A percentile compares a stretch with the other conserved stretches of the same genome.
These are phyloP conservation scores for Carassius auratus DNA, from an alignment of 2,113 vertebrate genomes.

Conservation along the genomic window DNA sequence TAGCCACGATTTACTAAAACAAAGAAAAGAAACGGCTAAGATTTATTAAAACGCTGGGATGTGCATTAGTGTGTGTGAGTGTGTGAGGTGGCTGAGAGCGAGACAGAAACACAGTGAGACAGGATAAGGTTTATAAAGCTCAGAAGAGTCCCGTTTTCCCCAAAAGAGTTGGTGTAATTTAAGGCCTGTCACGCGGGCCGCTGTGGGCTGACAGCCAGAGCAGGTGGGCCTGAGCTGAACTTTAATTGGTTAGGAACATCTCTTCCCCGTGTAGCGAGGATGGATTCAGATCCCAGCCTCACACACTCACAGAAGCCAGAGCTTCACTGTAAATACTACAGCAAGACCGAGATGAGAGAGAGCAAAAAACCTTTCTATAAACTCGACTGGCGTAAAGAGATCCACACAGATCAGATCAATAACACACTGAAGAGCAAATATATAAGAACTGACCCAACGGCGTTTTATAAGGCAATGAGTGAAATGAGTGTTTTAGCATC, in stretches of 20 bases:
- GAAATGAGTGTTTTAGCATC: not conserved
- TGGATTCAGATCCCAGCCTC: not conserved
- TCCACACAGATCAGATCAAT: not conserved
- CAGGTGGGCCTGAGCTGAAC: slow-evolving; percentile 71
- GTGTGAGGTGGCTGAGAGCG: no score
- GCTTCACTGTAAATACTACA: not conserved
- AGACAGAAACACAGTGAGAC: not conserved
- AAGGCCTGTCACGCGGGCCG: slow-evolving; percentile 58
- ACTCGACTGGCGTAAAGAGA: not conserved
- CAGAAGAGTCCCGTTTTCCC: slow-evolving; percentile 8
- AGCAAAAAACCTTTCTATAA: not conserved
- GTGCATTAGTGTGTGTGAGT: not conserved
- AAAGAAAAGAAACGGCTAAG: no score
- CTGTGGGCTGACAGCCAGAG: slow-evolving; percentile 59
- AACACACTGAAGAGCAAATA: not conserved
- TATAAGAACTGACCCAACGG: no score
- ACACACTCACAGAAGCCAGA: not conserved
- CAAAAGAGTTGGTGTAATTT: slow-evolving; percentile 40
- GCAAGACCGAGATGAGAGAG: not conserved
- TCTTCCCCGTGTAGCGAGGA: not conserved
- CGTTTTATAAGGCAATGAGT: not conserved
- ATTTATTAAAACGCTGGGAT: no score
- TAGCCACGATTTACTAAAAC: no score
- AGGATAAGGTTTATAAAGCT: slow-evolving; percentile 1
- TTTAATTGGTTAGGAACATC: slow-evolving; percentile 72